Conservation (phyloP, 1,140 invertebrate genomes). For the Nephila pilipes region DNA sequence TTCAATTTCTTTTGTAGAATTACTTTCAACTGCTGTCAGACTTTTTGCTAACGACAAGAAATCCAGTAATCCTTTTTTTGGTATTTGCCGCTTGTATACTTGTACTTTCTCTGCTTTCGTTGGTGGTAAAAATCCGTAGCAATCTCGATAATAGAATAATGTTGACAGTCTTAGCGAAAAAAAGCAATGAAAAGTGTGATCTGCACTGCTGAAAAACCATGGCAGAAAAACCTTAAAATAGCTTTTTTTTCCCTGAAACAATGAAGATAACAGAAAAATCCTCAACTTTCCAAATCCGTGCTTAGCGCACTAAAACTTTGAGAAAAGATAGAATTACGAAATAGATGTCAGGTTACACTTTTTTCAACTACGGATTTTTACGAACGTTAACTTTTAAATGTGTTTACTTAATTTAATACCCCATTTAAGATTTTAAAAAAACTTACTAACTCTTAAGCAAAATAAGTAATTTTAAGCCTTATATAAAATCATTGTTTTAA, state of each 20-base stretch:
- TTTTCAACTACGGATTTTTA: neutral
- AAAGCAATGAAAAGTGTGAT: neutral
- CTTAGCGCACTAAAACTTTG: neutral
- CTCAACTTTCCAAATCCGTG: neutral
- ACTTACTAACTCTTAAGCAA: too few species aligned
- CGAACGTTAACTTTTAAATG: neutral
- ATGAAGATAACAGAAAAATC: neutral
- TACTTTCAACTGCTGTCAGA: neutral
- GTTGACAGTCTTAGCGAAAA: neutral
- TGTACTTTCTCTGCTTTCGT: neutral
- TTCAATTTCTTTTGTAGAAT: neutral
- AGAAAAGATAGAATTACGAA: neutral
- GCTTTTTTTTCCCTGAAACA: neutral
- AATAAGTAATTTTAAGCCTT: too few species aligned
- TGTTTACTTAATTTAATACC: neutral
- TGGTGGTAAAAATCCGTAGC: neutral
- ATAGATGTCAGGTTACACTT: neutral
- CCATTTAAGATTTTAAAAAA: too few species aligned
- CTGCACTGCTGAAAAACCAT: neutral
- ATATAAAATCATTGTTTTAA: too few species aligned
- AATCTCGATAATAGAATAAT: conserved; percentile 4
- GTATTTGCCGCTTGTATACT: neutral
- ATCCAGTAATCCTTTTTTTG: neutral
- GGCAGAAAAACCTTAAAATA: neutral
- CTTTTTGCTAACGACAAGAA: neutral